These are phyloP conservation scores for Holacanthella duospinosa DNA, from an alignment of 2,888 invertebrate genomes.

Conservation along the genomic window DNA sequence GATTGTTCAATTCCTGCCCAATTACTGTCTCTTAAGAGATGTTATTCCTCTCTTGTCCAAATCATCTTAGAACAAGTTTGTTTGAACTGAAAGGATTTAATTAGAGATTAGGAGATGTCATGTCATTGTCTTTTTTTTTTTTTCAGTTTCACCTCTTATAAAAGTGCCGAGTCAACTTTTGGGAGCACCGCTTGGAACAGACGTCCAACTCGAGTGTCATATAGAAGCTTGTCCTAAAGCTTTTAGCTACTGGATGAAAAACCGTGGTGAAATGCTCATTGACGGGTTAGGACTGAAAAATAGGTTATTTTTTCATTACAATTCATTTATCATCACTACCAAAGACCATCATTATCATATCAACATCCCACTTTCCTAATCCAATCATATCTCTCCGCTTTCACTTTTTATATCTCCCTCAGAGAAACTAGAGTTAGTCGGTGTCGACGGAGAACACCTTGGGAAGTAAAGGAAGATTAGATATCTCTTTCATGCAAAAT, in stretches of 20 bases:
- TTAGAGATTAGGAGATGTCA: background rate
- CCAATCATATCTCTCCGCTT: background rate
- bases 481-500: background rate
- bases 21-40: background rate
- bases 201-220: constrained; percentile 74
- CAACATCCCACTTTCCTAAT: background rate
- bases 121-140: constrained; percentile 26
- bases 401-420: background rate
- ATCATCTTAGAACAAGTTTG: background rate
- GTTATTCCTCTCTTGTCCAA: background rate
- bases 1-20: background rate
- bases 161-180: constrained; percentile 80
- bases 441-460: background rate
- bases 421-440: background rate
- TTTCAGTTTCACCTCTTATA: constrained; percentile 72
- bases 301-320: constrained; percentile 28
- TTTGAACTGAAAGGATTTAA: background rate
- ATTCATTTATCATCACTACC: constrained; percentile 2
- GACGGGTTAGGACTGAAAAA: constrained; percentile 55
- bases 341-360: background rate
- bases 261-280: constrained; percentile 65
- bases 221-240: constrained; percentile 74
- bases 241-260: constrained; percentile 70
- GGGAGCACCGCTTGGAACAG: constrained; percentile 73
- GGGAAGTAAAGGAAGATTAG: background rate